Base-by-base conservation (phyloP, 92 coral and sea anemone genomes). In the Nematostella vectensis region DNA sequence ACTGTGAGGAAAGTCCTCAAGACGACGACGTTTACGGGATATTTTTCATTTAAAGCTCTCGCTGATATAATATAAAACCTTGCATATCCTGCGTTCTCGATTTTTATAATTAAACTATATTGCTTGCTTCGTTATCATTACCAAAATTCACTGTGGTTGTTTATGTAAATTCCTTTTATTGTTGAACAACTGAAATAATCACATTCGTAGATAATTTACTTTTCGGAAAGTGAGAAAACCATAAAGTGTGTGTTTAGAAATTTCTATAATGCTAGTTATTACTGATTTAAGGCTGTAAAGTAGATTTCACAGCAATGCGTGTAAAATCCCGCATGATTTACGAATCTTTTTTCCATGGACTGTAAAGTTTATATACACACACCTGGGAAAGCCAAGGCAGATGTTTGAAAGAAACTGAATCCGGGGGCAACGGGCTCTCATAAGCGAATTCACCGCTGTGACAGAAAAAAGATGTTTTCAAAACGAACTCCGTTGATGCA, bases 331-430 rank as follows among this genome's bases (percentile, higher is more conserved):
- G 6, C 40, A 6, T 15, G 8, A 33, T 33, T 33, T 33, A 6
- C 40, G 40, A 33, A 6, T 33, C 40, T 33, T 33, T 33, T 6
- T 33, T 33, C 40, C n/a, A n/a, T n/a, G 40, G 15, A 33, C 15
- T 33, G 15, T 15, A 33, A 15, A 33, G 40, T 33, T 33, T 33
- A 81, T 72, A 83, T 71, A 83, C 80, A 79, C 80, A 79, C 94
- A 79, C 94, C 94, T 84, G 94, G 94, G 72, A 29, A 54, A 60
- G 59, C 64, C 27, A 20, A 73, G 78, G 40, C 94, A 84, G 94
- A 84, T 84, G 94, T 77, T 59, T 39, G 56, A 44, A 25, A 52
- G 39, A 42, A 64, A 8, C 21, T 28, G 36, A 59, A 64, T 64
- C 70, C 70, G 70, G 70, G 70, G 40, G 40, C 40, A 33, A 33